Conservation (phyloP, 2,113 vertebrate genomes). For the Ibidorhyncha struthersii region DNA sequence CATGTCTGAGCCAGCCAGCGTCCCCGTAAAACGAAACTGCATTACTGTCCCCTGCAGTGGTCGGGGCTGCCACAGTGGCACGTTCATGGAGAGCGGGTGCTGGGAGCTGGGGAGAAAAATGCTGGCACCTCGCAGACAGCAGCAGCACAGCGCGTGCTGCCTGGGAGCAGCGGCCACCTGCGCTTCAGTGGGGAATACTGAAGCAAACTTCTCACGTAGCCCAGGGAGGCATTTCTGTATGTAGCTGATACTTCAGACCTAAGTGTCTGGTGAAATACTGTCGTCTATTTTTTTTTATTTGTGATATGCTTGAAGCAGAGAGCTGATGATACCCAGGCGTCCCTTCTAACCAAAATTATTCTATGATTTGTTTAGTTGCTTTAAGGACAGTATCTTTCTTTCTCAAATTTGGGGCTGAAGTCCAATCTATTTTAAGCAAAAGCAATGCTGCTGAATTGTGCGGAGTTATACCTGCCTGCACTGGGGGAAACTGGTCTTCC, state of each 20-base stretch:
- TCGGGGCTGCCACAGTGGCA: neutral
- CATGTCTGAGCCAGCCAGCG: neutral
- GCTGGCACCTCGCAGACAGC: neutral
- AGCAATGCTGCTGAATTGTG: neutral
- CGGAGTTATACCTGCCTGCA: neutral
- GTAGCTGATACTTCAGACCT: neutral
- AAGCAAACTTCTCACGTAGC: neutral
- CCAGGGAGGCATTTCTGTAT: neutral
- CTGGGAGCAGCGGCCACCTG: neutral
- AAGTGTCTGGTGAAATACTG: neutral
- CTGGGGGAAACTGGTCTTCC: neutral
- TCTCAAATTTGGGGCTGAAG: neutral
- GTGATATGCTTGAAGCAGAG: neutral
- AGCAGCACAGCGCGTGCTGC: neutral
- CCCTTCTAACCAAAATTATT: neutral
- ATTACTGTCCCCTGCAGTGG: neutral
- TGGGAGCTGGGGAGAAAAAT: neutral
- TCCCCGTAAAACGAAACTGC: accelerated
- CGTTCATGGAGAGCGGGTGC: accelerated
- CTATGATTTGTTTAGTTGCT: neutral
- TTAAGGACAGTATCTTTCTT: neutral
- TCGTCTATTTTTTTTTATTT: neutral
- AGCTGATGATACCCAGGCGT: neutral
- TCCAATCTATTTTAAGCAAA: neutral
- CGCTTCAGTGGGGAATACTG: neutral